Base-by-base conservation (phyloP, 1,140 invertebrate species). In the Drosophila leontia region DNA sequence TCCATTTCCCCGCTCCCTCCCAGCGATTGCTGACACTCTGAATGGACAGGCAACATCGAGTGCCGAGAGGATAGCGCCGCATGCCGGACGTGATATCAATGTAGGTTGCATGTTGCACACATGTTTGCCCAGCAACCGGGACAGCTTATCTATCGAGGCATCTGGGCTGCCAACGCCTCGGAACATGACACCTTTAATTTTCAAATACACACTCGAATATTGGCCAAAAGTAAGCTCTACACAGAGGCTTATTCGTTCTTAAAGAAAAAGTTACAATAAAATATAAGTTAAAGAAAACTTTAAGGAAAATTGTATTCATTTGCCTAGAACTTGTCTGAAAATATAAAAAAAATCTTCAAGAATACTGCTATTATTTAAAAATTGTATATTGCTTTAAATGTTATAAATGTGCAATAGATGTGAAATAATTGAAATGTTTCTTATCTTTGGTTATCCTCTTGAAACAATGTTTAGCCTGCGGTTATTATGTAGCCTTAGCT, bases 71-170 rank as follows among this genome's bases (percentile, higher is more conserved):
- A n/a, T 26, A 9, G 35, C 42, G 19, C 23, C 26, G 45, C 23
- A 48, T 58, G 53, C 47, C 57, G 47, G 57, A 79, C 76, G 53
- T 62, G 72, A 17, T 75, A 58, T 76, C 58, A 63, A 69, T 76
- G 71, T 80, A 58, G 56, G 71, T 74, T 78, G 78, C 67, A 80
- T 69, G 62, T 48, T 72, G 65, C 61, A 74, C 42, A 50, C 47
- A 45, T 80, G 70, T 74, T 65, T 74, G 75, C 39, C 47, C 57
- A 55, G 72, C 51, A 78, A 61, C 68, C 63, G 47, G 78, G 68
- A 80, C 75, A 90, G 82, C 86, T 90, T 79, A 90, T 90, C 85
- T 91, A 90, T 90, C 72, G 75, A 91, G 85, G 85, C 81, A 90
- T 90, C 85, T 76, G 68, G 81, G 86, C 78, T 82, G 78, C 62